Conservation (phyloP, 1,140 invertebrate genomes). For the Drosophila repleta region DNA sequence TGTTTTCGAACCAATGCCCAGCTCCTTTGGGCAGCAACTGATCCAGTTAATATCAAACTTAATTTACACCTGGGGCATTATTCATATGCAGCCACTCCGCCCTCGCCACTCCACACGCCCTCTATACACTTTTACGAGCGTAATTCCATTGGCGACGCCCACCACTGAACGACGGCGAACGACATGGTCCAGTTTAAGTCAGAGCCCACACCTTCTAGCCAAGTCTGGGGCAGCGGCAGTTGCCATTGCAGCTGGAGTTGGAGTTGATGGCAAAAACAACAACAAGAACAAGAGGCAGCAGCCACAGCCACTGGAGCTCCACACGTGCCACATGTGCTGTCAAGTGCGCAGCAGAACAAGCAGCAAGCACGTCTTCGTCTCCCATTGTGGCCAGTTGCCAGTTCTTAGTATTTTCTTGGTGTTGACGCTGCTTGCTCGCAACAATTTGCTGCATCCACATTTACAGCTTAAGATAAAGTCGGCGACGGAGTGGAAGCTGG, state of each 20-base stretch:
- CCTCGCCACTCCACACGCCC: neutral
- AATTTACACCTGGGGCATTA: constrained; percentile 58
- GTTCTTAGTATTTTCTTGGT: constrained; percentile 36
- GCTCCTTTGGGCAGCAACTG: constrained; percentile 3
- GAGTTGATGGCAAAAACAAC: constrained; percentile 20
- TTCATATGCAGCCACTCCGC: constrained; percentile 35
- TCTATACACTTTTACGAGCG: constrained; percentile 10
- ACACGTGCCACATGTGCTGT: constrained; percentile 77
- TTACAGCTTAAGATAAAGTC: constrained; percentile 29
- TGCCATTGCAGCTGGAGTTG: constrained; percentile 3
- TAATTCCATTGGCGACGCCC: constrained; percentile 18
- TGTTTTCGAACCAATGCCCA: neutral
- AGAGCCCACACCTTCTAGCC: constrained; percentile 23
- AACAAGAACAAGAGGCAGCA: constrained; percentile 29
- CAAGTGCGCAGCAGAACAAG: constrained; percentile 68
- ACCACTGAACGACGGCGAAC: constrained; percentile 19
- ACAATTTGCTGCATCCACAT: constrained; percentile 75
- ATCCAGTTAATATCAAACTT: constrained; percentile 40
- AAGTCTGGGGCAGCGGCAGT: constrained; percentile 8
- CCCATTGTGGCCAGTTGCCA: constrained; percentile 49
- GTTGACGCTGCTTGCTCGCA: constrained; percentile 47
- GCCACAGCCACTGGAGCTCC: constrained; percentile 37
- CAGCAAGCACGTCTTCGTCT: constrained; percentile 38
- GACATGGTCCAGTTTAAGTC: constrained; percentile 13
- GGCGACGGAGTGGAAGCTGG: constrained; percentile 19